Evolutionary conservation across 2,888 invertebrate species (phyloP), one percentile per base, ranked within the genome.

Genomic region (Eupithecia abbreviata): DNA sequence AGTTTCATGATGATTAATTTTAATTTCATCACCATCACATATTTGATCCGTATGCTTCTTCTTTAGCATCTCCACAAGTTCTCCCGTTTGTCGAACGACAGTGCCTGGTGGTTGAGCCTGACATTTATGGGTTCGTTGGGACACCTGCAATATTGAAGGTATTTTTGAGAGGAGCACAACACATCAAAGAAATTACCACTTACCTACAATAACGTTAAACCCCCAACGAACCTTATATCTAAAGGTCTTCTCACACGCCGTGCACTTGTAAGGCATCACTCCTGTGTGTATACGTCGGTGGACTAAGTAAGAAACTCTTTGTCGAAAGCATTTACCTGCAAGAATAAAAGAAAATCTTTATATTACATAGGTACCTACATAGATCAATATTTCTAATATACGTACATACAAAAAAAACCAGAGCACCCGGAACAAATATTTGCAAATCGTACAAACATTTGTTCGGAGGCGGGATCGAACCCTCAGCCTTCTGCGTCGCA

Each of bases 271-370:
- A 0, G 98, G 98, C 97, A 98, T 97, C 0, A 96, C 97, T 51
- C 98, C 98, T 1, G 98, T 97, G 84, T 98, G 98, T 82, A 98
- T 98, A 81, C 98, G 95, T 79, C 97, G 96, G 88, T 98, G 98
- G 0, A 98, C 98, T 85, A 98, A 94, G 89, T 98, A 98, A 0
- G 98, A 98, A 15, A 98, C 98, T 77, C 98, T 92, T 89, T 98
- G 98, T 10, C 98, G 96, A 88, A 98, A 98, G 87, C 97, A 97
- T 95, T 98, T 98, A 13, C 98, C 98, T 98, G 89, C 45, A 92
- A 93, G 78, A 75, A 80, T 75, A 45, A 47, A 67, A 9, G 15
- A 7, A 15, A 30, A 30, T 30, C 30, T 30, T 30, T 30, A 30
- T 30, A 30, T 30, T 30, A 30, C 30, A 30, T 30, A 30, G 30